A percentile compares a stretch with the other conserved stretches of the same genome.
Conservation (phyloP, 2,797 vertebrate species). For the Phalanger gymnotis region DNA sequence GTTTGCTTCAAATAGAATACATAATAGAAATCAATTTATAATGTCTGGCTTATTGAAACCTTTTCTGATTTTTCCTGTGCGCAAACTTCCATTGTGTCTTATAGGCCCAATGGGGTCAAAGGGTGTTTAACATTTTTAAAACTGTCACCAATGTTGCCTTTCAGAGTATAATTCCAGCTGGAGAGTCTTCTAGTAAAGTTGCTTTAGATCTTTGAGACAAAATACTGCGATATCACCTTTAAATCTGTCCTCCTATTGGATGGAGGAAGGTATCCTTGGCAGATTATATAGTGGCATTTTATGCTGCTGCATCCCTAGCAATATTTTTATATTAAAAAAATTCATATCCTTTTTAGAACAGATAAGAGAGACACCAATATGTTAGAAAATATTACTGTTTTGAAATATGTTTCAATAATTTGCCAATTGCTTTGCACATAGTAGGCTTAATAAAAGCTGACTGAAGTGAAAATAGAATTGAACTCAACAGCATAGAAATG, state of each 20-base stretch:
- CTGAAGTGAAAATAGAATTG: not conserved
- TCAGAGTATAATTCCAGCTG: not conserved
- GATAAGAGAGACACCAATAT: not conserved
- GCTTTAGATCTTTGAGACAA: constrained; percentile 55
- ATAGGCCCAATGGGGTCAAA: not conserved
- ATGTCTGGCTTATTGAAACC: constrained; percentile 22
- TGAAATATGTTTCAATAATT: not conserved
- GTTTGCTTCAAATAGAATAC: constrained; percentile 17
- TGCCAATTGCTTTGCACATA: not conserved
- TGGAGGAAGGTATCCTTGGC: constrained; percentile 48
- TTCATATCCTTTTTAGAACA: not conserved
- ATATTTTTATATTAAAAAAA: constrained; percentile 8
- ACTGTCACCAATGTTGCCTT: not conserved
- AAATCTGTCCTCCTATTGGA: constrained; percentile 58
- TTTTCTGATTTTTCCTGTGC: constrained; percentile 10
- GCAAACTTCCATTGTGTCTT: not conserved
- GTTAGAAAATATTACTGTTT: constrained; percentile 24
- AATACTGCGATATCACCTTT: constrained; percentile 56
- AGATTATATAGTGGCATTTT: constrained; percentile 53
- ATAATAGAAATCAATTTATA: constrained; percentile 53
- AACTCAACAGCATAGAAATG: not conserved
- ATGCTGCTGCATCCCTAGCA: constrained; percentile 33
- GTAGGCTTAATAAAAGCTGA: not conserved
- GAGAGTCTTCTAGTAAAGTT: constrained; percentile 1
- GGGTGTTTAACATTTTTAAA: constrained; percentile 29